These are phyloP conservation scores for Leptarthrus brevirostris DNA, from an alignment of 2,888 invertebrate species.

Conservation along the genomic window DNA sequence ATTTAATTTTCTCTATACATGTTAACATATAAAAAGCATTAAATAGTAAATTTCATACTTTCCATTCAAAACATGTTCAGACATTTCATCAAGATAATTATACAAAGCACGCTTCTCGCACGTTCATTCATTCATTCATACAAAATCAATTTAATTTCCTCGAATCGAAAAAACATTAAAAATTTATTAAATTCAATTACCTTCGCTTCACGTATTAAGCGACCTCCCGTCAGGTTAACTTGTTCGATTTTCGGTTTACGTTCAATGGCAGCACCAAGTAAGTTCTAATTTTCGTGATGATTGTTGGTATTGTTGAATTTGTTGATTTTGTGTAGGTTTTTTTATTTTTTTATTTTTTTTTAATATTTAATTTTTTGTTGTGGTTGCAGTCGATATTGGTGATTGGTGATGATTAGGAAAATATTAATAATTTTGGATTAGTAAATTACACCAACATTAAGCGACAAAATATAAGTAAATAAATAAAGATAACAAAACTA, in stretches of 20 bases:
- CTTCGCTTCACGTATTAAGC: constrained; percentile 97
- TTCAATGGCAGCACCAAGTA: constrained; percentile 93
- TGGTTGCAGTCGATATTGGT: constrained; percentile 6
- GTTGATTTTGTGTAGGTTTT: constrained; percentile 44
- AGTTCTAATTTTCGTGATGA: constrained; percentile 72
- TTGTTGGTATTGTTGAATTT: neutral
- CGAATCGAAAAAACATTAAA: neutral
- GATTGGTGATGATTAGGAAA: constrained; percentile 36
- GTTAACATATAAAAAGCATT: constrained; percentile 53
- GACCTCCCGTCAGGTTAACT: constrained; percentile 94
- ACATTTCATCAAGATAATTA: neutral
- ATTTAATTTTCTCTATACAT: constrained; percentile 17
- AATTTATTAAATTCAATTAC: constrained; percentile 70
- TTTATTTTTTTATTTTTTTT: constrained; percentile 46
- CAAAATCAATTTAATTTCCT: neutral
- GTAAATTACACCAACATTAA: constrained; percentile 50
- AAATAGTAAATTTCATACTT: constrained; percentile 48
- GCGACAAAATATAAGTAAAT: constrained; percentile 31
- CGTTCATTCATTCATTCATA: constrained; percentile 15
- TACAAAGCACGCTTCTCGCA: too few species aligned
- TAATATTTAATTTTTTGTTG: constrained; percentile 12
- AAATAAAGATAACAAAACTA: constrained; percentile 31
- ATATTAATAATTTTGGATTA: constrained; percentile 49
- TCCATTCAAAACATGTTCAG: neutral
- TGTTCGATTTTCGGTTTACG: constrained; percentile 94